Percentiles rank a stretch among this genome's conserved stretches.
These are phyloP conservation scores for Oxyura jamaicensis DNA, from an alignment of 2,113 vertebrate species.

Conservation along the genomic window DNA sequence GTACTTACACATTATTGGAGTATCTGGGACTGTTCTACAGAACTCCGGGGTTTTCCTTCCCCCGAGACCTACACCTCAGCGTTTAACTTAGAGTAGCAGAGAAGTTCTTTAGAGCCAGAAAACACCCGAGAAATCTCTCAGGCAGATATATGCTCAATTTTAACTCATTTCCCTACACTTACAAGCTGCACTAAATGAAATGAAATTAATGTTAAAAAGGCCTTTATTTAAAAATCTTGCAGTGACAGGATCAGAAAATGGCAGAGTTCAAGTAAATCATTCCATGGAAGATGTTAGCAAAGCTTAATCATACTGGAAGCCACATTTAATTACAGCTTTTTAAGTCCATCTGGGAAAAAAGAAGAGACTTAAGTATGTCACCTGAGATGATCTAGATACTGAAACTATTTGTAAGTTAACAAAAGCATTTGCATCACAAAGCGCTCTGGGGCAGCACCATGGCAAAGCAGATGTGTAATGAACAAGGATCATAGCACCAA, in stretches of 20 bases:
- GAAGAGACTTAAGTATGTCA: constrained; percentile 75
- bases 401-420: constrained; percentile 69
- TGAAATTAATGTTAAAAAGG: constrained; percentile 39
- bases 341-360: constrained; percentile 73
- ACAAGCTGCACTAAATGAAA: constrained; percentile 36
- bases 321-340: constrained; percentile 80
- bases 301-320: constrained; percentile 73
- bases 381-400: constrained; percentile 75
- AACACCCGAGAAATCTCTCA: background rate
- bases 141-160: constrained; percentile 1
- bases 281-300: constrained; percentile 69
- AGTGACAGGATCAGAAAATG: constrained; percentile 59
- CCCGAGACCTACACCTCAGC: background rate
- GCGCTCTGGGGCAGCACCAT: constrained; percentile 36
- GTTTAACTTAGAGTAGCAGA: background rate
- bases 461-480: constrained; percentile 71
- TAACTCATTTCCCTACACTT: constrained; percentile 28
- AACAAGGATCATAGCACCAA: constrained; percentile 70
- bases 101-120: background rate
- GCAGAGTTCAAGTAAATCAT: constrained; percentile 71
- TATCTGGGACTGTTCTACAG: background rate
- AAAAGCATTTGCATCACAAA: constrained; percentile 74
- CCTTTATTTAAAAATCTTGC: constrained; percentile 41
- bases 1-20: background rate
- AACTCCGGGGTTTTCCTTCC: background rate